Evolutionary conservation across 2,888 invertebrate species (phyloP).

Genomic region (Drosophila anomalata): DNA sequence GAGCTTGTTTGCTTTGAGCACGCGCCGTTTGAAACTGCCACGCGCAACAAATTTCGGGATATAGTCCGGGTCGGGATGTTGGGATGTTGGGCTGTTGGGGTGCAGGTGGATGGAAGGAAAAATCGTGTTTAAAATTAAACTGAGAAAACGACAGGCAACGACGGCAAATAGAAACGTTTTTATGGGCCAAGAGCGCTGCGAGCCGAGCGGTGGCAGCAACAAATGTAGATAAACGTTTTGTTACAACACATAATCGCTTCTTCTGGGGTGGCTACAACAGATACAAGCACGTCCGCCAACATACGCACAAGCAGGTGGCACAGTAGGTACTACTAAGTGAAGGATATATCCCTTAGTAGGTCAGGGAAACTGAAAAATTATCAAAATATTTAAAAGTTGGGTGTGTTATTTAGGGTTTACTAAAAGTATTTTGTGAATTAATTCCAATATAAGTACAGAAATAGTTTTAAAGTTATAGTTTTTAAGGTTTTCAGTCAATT

Average conservation of each 20-base stretch:
- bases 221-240: conserved; percentile 76
- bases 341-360: background rate
- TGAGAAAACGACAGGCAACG: conserved; percentile 46
- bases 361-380: background rate
- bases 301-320: background rate
- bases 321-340: background rate
- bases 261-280: conserved; percentile 48
- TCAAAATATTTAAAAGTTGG: background rate
- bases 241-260: conserved; percentile 69
- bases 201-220: conserved; percentile 11
- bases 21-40: conserved; percentile 71
- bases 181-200: conserved; percentile 20
- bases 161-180: conserved; percentile 45
- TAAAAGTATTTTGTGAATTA: too few species aligned
- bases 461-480: too few species aligned
- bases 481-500: too few species aligned
- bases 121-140: conserved; percentile 65
- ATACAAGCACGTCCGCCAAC: conserved; percentile 33
- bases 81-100: background rate
- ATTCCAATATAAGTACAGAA: too few species aligned
- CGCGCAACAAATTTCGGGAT: conserved; percentile 66
- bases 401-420: too few species aligned
- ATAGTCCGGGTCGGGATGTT: background rate
- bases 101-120: conserved; percentile 11
- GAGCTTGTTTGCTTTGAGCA: conserved; percentile 60